Conservation (phyloP, 2,888 invertebrate genomes). For the Plebejus anna region DNA sequence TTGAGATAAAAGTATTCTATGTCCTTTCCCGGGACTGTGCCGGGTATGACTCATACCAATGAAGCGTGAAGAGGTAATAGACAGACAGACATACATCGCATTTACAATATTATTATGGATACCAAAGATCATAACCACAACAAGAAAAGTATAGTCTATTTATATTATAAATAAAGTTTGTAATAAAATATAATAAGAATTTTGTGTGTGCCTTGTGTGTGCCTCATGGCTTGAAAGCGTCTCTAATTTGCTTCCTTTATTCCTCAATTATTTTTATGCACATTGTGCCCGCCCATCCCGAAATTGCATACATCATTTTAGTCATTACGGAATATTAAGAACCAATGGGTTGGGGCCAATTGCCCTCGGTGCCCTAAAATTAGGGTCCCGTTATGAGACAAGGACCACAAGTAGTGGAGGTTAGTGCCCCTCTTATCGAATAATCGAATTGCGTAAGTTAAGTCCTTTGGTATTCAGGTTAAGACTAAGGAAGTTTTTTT, state of each 20-base stretch:
- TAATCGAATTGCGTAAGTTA: conserved; percentile 28
- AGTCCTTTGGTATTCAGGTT: conserved; percentile 27
- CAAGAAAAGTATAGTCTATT: too few relatives aligned
- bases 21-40: too few relatives aligned
- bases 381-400: conserved; percentile 43
- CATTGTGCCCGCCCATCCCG: neutral
- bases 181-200: too few relatives aligned
- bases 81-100: too few relatives aligned
- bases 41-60: too few relatives aligned
- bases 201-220: too few relatives aligned
- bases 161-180: too few relatives aligned
- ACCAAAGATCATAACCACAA: too few relatives aligned
- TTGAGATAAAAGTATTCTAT: too few relatives aligned
- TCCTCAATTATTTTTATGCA: neutral
- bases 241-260: neutral
- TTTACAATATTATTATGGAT: too few relatives aligned
- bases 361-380: conserved; percentile 36
- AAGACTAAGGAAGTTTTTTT: conserved; percentile 7
- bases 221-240: neutral
- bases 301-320: conserved; percentile 16
- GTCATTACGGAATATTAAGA: conserved; percentile 16
- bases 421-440: conserved; percentile 38
- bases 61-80: too few relatives aligned
- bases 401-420: conserved; percentile 40
- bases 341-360: neutral